Conservation (phyloP, 2,888 invertebrate species). For the Orthosia cruda region DNA sequence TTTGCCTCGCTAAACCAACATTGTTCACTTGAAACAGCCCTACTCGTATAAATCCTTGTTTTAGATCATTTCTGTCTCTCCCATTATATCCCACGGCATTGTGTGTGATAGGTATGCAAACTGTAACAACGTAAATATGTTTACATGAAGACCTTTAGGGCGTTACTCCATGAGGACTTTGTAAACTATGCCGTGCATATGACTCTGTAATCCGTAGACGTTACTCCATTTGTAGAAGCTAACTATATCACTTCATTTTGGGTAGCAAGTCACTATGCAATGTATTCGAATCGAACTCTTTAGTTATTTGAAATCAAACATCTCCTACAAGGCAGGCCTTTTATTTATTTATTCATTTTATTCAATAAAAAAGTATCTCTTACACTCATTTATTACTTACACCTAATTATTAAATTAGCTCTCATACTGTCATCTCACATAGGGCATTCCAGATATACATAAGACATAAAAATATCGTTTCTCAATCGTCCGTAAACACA, state of each 20-base stretch:
- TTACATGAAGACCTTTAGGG: constrained; percentile 36
- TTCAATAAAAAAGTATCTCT: no score
- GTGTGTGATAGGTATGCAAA: constrained; percentile 52
- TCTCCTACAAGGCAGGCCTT: no score
- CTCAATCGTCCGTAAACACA: no score
- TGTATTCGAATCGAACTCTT: background rate
- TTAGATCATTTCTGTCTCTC: constrained; percentile 35
- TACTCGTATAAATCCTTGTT: constrained; percentile 29
- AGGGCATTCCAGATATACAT: background rate
- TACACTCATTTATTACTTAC: no score
- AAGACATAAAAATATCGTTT: background rate
- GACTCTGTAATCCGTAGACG: constrained; percentile 15
- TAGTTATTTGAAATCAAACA: no score
- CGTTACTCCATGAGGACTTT: constrained; percentile 33
- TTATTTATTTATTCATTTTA: no score
- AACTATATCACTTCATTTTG: background rate
- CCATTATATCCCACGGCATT: constrained; percentile 40
- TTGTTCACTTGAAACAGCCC: constrained; percentile 19
- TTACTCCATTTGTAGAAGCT: constrained; percentile 8
- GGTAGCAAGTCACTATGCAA: no score
- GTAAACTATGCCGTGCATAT: constrained; percentile 34
- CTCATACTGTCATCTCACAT: background rate
- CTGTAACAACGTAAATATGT: constrained; percentile 51
- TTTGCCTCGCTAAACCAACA: background rate
- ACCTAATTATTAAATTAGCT: no score